Evolutionary conservation across 2,888 invertebrate species (phyloP).

Genomic region (Brachylomia viminalis): DNA sequence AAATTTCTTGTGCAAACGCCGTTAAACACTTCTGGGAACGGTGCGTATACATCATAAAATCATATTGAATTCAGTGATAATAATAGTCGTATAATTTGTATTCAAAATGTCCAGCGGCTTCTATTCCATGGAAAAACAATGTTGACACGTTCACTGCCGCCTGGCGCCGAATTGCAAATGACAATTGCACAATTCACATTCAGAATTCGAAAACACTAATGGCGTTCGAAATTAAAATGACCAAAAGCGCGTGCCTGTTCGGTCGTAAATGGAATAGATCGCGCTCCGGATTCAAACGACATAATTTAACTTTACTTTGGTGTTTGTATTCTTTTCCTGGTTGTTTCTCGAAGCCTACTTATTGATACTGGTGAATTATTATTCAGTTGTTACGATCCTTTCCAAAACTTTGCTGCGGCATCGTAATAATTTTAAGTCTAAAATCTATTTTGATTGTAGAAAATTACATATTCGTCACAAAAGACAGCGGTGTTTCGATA

Average conservation of each 20-base stretch:
- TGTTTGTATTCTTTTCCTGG: conserved; percentile 59
- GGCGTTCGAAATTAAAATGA: conserved; percentile 82
- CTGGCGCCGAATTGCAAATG: conserved; percentile 87
- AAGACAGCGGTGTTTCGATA: conserved; percentile 72
- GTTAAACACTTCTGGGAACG: conserved; percentile 82
- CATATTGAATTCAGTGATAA: conserved; percentile 77
- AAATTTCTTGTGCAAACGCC: conserved; percentile 83
- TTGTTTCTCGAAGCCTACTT: conserved; percentile 47
- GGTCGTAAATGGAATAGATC: conserved; percentile 74
- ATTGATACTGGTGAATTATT: conserved; percentile 47
- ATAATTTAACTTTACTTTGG: conserved; percentile 65
- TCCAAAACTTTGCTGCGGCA: conserved; percentile 16
- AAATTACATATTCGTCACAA: conserved; percentile 68
- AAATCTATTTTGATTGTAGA: conserved; percentile 57
- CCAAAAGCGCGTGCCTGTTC: conserved; percentile 78
- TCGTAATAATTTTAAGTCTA: conserved; percentile 33
- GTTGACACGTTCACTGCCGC: conserved; percentile 82
- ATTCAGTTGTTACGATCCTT: conserved; percentile 28
- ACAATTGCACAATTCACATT: conserved; percentile 84
- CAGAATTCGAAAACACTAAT: conserved; percentile 83
- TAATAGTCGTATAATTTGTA: conserved; percentile 82
- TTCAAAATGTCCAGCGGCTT: conserved; percentile 80
- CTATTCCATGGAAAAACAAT: conserved; percentile 80
- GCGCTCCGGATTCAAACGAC: conserved; percentile 78
- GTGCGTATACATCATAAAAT: conserved; percentile 75